Evolutionary conservation across 30 jellyfish, hydroid and myxozoan species (phyloP), one percentile per base, ranked within the genome.

Genomic region (Aurelia aurita complex sp. Pacific): DNA sequence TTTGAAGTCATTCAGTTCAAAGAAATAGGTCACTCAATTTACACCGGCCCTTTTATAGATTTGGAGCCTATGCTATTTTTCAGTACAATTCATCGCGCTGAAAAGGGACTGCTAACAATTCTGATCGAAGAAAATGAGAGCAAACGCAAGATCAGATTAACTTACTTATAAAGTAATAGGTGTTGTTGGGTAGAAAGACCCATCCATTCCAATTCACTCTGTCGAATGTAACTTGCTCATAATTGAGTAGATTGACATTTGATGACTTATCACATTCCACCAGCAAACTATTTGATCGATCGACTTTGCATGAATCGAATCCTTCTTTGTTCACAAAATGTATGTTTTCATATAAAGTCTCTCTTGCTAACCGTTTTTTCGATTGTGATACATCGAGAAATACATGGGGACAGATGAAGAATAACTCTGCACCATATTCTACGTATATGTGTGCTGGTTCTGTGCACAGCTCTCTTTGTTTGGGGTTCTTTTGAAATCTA

Each of bases 121-220:
- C 29, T 23, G 29, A 38, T 38, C 5, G 3, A 38, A 38, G 50
- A 38, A 38, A 38, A 38, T 46, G 14, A 46, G 15, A 46, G 57
- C 57, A 46, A 46, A 23, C 29, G 29, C 29, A 23, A 46, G 14
- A 46, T 7, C 57, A 46, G 0, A 38, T 10, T 16, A 10, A 80
- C 97, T 81, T 74, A 89, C 97, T 84, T 14, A 89, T 77, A 46
- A 89, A 82, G 85, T 81, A 89, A 46, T 89, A 89, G 2, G 97
- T 89, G 16, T 74, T 51, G 60, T 78, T 78, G 13, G 87, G 82
- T 64, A 2, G 38, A 61, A 81, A 81, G 10, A 63, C 54, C 85
- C 88, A 73, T 12, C 87, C 92, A 59, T 71, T 74, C 79, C 90
- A 77, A 54, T 76, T 73, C 62, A 63, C 43, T 2, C 23, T 57